Evolutionary conservation across 1,140 invertebrate species (phyloP).

Genomic region (Thalassaphorura encarpata): DNA sequence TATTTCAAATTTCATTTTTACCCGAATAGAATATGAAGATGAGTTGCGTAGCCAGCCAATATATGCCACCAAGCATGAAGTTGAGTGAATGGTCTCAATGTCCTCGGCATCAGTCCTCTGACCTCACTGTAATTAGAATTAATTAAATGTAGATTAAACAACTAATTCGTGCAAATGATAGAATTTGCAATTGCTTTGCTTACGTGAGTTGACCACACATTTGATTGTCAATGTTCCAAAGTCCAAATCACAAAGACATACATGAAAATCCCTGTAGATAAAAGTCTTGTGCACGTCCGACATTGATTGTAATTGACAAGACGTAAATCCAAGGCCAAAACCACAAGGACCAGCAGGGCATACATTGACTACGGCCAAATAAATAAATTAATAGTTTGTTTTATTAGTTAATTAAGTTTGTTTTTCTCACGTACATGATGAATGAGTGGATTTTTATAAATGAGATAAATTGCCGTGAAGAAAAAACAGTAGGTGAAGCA

Average conservation of each 20-base stretch:
- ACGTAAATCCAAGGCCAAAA: constrained; percentile 33
- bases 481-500: constrained; percentile 34
- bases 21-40: constrained; percentile 33
- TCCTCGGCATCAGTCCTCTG: constrained; percentile 19
- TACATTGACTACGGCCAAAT: constrained; percentile 33
- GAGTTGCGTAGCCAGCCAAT: constrained; percentile 35
- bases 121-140: constrained; percentile 9
- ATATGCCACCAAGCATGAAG: constrained; percentile 38
- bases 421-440: constrained; percentile 28
- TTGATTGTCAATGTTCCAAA: constrained; percentile 41
- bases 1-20: constrained; percentile 10
- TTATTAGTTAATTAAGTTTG: neutral
- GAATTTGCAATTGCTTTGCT: neutral
- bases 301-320: constrained; percentile 33
- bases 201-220: constrained; percentile 38
- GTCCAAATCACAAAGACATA: constrained; percentile 38
- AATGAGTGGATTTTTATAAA: constrained; percentile 35
- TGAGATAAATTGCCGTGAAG: constrained; percentile 36
- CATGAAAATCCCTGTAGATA: constrained; percentile 33
- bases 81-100: constrained; percentile 34
- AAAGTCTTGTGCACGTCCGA: constrained; percentile 30
- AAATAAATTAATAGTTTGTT: neutral
- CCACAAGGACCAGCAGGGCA: constrained; percentile 35
- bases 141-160: neutral
- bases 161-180: neutral